A percentile compares a stretch with the other conserved stretches of the same genome.
phyloP scores from a whole-genome alignment of 2,113 vertebrate genomes.

The Micronycteris hirsuta region DNA sequence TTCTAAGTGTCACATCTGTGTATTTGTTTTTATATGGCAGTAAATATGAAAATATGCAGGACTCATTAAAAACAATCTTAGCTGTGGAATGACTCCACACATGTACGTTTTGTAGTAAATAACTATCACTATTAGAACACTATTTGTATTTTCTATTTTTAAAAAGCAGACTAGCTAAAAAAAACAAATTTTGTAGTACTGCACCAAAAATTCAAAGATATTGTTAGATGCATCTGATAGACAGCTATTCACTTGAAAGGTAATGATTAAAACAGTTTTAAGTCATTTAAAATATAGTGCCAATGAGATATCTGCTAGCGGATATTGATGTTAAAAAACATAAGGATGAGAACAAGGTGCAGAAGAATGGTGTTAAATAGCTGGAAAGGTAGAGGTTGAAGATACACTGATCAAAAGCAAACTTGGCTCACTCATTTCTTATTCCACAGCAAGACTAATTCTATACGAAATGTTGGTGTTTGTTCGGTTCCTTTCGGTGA shows the following conservation, averaged over 20 bases:
- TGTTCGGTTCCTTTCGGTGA: neutral
- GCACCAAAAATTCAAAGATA: neutral
- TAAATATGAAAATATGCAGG: neutral
- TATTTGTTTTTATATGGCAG: neutral
- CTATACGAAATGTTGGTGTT: accelerated
- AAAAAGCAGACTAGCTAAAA: slow-evolving; percentile 31
- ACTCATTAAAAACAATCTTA: neutral
- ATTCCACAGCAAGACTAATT: neutral
- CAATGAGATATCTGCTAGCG: neutral
- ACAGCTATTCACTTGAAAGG: neutral
- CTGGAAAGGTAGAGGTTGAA: neutral
- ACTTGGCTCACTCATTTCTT: neutral
- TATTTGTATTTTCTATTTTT: neutral
- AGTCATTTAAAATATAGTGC: neutral
- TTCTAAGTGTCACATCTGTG: neutral
- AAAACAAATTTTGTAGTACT: slow-evolving; percentile 41
- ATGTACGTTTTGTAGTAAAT: neutral
- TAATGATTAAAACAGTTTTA: neutral
- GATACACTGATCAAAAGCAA: neutral
- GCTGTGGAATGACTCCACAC: neutral
- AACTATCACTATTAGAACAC: neutral
- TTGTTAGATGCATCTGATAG: neutral
- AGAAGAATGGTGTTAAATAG: no score
- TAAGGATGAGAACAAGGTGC: neutral
- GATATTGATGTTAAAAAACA: neutral